phyloP scores from a whole-genome alignment of 92 coral and sea anemone genomes.

The Zoanthus solanderi region DNA sequence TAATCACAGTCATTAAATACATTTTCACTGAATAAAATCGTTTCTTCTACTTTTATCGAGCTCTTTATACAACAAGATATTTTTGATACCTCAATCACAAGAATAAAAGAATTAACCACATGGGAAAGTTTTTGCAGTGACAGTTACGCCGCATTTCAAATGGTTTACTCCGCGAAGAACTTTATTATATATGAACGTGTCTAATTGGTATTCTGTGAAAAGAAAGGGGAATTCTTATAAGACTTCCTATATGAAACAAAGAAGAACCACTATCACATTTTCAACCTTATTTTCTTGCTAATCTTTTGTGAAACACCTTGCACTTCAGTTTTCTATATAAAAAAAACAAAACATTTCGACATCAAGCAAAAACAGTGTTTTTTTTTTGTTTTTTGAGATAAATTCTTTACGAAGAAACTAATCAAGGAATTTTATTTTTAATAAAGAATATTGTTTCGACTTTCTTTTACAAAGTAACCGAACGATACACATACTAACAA shows the following conservation, averaged over 20 bases:
- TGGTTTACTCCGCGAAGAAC: not conserved
- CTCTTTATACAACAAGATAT: not conserved
- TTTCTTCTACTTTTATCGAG: not conserved
- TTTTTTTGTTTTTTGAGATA: not conserved
- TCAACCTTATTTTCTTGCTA: not conserved
- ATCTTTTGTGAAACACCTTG: not conserved
- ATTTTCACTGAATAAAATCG: not conserved
- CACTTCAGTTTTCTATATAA: not conserved
- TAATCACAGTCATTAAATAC: not conserved
- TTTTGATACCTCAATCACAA: not conserved
- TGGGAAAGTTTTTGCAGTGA: not conserved
- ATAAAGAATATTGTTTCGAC: constrained; percentile 17
- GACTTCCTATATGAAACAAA: not conserved
- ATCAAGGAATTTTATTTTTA: not conserved
- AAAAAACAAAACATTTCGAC: too few relatives aligned
- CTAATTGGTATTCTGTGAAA: not conserved
- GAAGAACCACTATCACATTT: not conserved
- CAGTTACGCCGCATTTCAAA: not conserved
- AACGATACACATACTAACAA: not conserved
- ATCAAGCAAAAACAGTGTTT: not conserved
- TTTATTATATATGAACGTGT: not conserved
- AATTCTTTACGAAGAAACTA: not conserved
- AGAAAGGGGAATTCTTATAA: not conserved
- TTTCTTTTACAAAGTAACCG: not conserved
- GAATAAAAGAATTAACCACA: not conserved